A percentile compares a stretch with the other conserved stretches of the same genome.
phyloP scores from a whole-genome alignment of 2,888 invertebrate genomes.

The Dryobota labecula region DNA sequence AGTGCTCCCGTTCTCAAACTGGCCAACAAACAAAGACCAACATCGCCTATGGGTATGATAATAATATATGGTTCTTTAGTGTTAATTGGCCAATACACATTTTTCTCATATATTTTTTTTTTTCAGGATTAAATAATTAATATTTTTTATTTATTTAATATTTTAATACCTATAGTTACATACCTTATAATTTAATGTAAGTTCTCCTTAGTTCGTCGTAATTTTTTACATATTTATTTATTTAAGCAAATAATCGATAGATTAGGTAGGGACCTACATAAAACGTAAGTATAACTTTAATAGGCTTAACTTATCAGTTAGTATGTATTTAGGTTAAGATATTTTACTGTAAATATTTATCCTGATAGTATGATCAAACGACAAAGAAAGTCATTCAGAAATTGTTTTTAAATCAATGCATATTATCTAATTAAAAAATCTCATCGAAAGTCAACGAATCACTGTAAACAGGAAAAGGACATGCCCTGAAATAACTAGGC shows the following conservation, averaged over 20 bases:
- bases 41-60: not conserved
- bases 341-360: slow-evolving; percentile 8
- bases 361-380: not conserved
- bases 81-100: slow-evolving; percentile 8
- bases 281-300: not conserved
- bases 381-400: not conserved
- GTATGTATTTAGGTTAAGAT: not conserved
- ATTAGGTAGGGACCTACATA: too few species aligned
- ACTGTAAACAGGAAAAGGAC: not conserved
- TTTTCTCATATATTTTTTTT: slow-evolving; percentile 23
- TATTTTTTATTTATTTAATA: not conserved
- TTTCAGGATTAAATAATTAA: slow-evolving; percentile 11
- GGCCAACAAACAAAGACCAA: not conserved
- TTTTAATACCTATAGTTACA: too few species aligned
- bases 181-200: not conserved
- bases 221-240: not conserved
- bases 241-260: slow-evolving; percentile 14
- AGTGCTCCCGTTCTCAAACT: slow-evolving; percentile 11
- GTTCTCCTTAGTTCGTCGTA: not conserved
- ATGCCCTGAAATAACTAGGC: not conserved
- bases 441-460: not conserved
- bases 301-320: not conserved
- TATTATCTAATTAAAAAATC: not conserved
- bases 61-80: not conserved
- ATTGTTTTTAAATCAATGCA: not conserved